Conservation (phyloP, 2,113 vertebrate genomes). For the Sturnira hondurensis region DNA sequence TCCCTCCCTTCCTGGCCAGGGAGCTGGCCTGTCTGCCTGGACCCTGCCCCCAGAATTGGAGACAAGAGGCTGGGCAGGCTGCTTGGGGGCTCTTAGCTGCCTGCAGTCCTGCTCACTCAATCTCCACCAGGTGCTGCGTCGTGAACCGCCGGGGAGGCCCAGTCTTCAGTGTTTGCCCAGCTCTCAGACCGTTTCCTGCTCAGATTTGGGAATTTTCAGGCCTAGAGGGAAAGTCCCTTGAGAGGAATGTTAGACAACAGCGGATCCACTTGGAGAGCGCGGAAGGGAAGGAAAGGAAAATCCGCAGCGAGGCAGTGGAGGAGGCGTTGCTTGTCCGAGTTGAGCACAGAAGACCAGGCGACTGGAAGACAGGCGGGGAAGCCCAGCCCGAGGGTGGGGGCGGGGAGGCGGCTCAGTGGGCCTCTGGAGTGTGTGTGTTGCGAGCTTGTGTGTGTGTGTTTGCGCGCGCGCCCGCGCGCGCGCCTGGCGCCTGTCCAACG, state of each 20-base stretch:
- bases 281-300: constrained; percentile 16
- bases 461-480: neutral
- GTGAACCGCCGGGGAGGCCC: neutral
- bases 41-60: neutral
- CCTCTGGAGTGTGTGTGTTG: neutral
- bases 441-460: neutral
- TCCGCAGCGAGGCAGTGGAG: neutral
- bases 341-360: neutral
- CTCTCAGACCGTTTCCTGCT: constrained; percentile 37
- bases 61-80: neutral
- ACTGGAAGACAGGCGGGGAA: neutral
- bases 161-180: neutral
- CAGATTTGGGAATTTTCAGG: constrained; percentile 60
- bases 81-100: neutral
- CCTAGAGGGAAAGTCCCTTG: constrained; percentile 65
- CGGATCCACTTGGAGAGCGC: neutral
- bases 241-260: constrained; percentile 13
- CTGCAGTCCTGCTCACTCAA: neutral
- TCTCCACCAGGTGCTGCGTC: neutral
- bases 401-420: constrained; percentile 48
- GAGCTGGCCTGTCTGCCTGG: neutral
- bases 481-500: constrained; percentile 75
- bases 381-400: constrained; percentile 38
- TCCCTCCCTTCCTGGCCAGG: neutral
- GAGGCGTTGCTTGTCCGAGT: neutral